Evolutionary conservation across 1,140 invertebrate species (phyloP), one percentile per base, ranked within the genome.

Genomic region (Gryllus bimaculatus): DNA sequence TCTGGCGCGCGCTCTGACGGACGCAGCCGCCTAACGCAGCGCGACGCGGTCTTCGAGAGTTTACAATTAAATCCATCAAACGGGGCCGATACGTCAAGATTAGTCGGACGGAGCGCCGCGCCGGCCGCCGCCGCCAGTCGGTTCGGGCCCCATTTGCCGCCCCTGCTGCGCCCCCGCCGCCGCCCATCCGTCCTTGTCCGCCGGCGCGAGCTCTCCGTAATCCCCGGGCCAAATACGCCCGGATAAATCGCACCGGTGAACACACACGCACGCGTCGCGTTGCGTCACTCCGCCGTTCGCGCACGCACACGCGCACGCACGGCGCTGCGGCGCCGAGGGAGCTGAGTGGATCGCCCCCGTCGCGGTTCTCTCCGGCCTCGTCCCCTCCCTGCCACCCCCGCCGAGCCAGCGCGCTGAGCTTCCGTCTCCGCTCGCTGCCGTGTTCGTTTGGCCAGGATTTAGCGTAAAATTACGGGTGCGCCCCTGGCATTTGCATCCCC

Each of bases 361-460:
- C 18, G 54, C 3, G 54, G 10, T 66, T 10, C 54, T 66, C 10
- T 18, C 18, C 18, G 54, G 2, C 18, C 10, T 7, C 18, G 54
- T 7, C 18, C 10, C 54, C 26, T 1, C 26, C 26, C n/a, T n/a
- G 54, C 54, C 18, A 7, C 54, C 18, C 2, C 54, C 18, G 2
- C 54, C 18, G 54, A 10, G 10, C 10, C 54, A 13, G 54, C 18
- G 2, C 54, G 18, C 54, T 18, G 10, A 2, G 54, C 54, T 0
- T 13, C 54, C 54, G 10, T 18, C 54, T 18, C 54, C 10, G 18
- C 54, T 18, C 18, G 10, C 54, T 18, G 10, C 10, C 54, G 54
- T 66, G 54, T 66, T 66, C 54, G 54, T 66, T 66, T 66, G 54
- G 54, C 54, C 54, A 66, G 54, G 54, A 66, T 66, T 66, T 66